phyloP scores from a whole-genome alignment of 2,888 invertebrate species.

The Drosophila imparisetae region DNA sequence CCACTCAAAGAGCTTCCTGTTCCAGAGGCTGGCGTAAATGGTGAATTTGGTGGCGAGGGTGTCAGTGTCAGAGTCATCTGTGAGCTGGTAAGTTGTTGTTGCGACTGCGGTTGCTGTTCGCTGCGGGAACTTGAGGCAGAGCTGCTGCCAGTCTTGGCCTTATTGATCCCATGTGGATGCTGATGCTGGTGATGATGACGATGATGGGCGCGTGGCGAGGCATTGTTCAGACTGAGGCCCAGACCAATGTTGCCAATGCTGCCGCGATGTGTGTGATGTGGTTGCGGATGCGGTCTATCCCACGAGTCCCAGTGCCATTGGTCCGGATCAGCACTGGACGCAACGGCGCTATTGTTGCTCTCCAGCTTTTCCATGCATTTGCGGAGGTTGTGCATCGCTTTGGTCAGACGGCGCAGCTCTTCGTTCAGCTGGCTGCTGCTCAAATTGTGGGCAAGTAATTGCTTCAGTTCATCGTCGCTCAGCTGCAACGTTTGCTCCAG shows the following conservation, averaged over 20 bases:
- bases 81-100: slow-evolving; percentile 59
- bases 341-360: slow-evolving; percentile 27
- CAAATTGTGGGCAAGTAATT: slow-evolving; percentile 86
- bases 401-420: slow-evolving; percentile 91
- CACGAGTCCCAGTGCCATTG: slow-evolving; percentile 97
- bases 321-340: slow-evolving; percentile 66
- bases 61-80: slow-evolving; percentile 82
- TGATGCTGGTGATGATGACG: slow-evolving; percentile 45
- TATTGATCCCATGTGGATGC: slow-evolving; percentile 25
- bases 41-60: slow-evolving; percentile 85
- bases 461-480: slow-evolving; percentile 92
- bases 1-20: slow-evolving; percentile 64
- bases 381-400: slow-evolving; percentile 93
- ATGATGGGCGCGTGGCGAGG: slow-evolving; percentile 82
- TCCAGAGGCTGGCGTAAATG: slow-evolving; percentile 73
- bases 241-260: slow-evolving; percentile 82
- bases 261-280: slow-evolving; percentile 79
- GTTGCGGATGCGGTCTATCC: slow-evolving; percentile 88
- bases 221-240: slow-evolving; percentile 54
- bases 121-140: slow-evolving; percentile 43
- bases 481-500: slow-evolving; percentile 93
- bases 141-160: slow-evolving; percentile 25
- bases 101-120: slow-evolving; percentile 34
- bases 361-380: slow-evolving; percentile 86
- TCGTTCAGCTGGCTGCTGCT: slow-evolving; percentile 87